Evolutionary conservation across 64 coral and sea anemone genomes (phyloP), one percentile per base, ranked within the genome.

Genomic region (Pocillopora verrucosa): DNA sequence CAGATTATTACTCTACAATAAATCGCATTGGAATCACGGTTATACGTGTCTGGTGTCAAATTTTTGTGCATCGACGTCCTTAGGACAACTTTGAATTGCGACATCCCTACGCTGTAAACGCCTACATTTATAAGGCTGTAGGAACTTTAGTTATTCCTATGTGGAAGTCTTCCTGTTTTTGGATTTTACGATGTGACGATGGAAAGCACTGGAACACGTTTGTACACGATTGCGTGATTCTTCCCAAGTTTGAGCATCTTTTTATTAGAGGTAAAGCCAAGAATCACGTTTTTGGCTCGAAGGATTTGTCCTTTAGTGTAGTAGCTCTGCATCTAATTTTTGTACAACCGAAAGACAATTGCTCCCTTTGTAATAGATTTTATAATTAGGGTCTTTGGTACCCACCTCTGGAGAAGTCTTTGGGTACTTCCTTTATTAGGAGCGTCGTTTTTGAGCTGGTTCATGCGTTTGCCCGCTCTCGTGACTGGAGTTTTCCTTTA

Each of bases 261-360:
- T 88, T 93, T 93, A 72, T 93, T 83, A 93, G 30, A 88, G 77
- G 76, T 93, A 93, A 93, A 88, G 78, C 77, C 9, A 88, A 93
- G 57, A 93, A 88, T 63, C 0, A 59, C 22, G 60, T 88, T 78
- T 93, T 93, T 88, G 84, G 86, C 35, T 68, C 85, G 38, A 90
- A 61, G 64, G 34, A 62, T 0, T 84, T 90, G 67, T 67, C 78
- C 3, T 90, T 90, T 25, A 36, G 25, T 70, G 82, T 70, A 57
- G 74, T 92, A 6, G 90, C 60, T 13, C 67, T 92, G 73, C 83
- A 51, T 61, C 62, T 87, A 87, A 80, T 17, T 91, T 86, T 86
- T 77, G 90, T 14, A 78, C 72, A 77, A n/a, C 26, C 25, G 72
- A 70, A 67, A 56, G 37, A 41, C 37, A 19, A 67, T 73, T 86